Conservation (phyloP, 2,888 invertebrate genomes). For the Drosophila anceps region DNA sequence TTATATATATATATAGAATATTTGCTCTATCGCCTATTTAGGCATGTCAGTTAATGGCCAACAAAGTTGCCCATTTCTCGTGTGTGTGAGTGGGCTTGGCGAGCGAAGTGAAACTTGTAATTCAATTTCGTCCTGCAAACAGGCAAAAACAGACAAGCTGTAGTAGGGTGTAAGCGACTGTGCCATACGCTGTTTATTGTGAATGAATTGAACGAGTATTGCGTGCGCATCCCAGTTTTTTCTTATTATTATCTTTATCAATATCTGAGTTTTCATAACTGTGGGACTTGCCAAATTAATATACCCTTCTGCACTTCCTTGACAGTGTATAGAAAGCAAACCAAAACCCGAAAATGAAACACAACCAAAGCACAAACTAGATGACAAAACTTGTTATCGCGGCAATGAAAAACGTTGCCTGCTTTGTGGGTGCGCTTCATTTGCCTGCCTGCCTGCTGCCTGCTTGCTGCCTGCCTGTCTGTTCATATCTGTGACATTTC, state of each 20-base stretch:
- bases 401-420: constrained; percentile 37
- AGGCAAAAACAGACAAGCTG: constrained; percentile 9
- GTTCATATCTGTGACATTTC: constrained; percentile 18
- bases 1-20: background rate
- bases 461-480: constrained; percentile 39
- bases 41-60: constrained; percentile 45
- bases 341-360: constrained; percentile 12
- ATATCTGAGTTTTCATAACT: background rate
- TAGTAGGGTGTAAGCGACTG: background rate
- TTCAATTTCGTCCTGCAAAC: constrained; percentile 62
- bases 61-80: constrained; percentile 40
- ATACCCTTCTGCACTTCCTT: background rate
- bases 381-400: constrained; percentile 48
- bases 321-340: background rate
- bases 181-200: background rate
- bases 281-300: background rate
- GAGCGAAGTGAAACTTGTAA: constrained; percentile 47
- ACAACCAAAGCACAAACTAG: constrained; percentile 22
- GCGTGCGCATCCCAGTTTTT: background rate
- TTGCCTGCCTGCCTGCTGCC: constrained; percentile 33
- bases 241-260: too few relatives aligned
- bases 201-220: background rate
- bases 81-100: constrained; percentile 31
- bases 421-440: constrained; percentile 44
- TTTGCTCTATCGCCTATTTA: constrained; percentile 35